Evolutionary conservation across 2,888 invertebrate species (phyloP).

Genomic region (Auanema freiburgensis): DNA sequence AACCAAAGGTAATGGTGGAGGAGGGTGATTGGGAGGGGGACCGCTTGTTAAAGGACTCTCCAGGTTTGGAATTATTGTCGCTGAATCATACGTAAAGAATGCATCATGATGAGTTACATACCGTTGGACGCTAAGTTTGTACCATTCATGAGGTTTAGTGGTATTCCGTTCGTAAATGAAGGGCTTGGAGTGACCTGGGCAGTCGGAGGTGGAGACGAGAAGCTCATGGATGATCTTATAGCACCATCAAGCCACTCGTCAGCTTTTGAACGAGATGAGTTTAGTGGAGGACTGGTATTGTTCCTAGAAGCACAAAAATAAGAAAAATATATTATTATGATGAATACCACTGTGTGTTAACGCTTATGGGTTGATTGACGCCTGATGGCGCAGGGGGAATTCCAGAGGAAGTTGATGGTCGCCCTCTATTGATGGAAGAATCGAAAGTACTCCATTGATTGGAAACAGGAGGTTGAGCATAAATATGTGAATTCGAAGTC

Average conservation of each 20-base stretch:
- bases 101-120: no score
- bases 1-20: slow-evolving; percentile 17
- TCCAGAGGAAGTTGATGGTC: background rate
- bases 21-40: slow-evolving; percentile 23
- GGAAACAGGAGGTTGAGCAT: no score
- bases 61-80: no score
- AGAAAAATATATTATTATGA: background rate
- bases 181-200: no score
- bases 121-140: no score
- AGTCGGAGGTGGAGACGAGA: slow-evolving; percentile 5
- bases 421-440: background rate
- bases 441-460: background rate
- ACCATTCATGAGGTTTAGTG: no score
- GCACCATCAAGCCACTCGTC: slow-evolving; percentile 54
- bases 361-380: slow-evolving; percentile 9
- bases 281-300: slow-evolving; percentile 1
- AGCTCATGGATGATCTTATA: slow-evolving; percentile 35
- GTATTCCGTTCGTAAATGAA: no score
- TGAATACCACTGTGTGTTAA: slow-evolving; percentile 5
- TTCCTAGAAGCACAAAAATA: background rate
- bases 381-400: background rate
- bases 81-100: no score
- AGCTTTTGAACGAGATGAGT: slow-evolving; percentile 27
- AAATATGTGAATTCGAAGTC: background rate
- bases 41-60: slow-evolving; percentile 1